Conservation (phyloP, 2,797 vertebrate species). For the Jordanella pulchra region DNA sequence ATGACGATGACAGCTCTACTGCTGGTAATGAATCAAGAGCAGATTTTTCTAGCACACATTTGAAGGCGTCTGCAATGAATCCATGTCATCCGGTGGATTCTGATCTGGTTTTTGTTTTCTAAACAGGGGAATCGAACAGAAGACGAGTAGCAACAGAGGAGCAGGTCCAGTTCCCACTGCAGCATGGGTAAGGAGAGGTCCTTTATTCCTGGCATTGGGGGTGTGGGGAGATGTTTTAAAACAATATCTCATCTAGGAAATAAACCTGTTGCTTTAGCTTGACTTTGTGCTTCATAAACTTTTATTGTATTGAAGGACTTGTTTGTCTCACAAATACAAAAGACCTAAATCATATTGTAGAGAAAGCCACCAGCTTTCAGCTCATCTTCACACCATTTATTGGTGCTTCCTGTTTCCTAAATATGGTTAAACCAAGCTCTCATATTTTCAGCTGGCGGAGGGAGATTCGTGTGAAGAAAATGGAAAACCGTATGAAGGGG, state of each 20-base stretch:
- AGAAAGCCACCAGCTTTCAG: too few species aligned
- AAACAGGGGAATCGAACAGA: conserved; percentile 83
- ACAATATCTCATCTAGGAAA: not conserved
- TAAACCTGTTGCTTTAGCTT: not conserved
- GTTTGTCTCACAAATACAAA: too few species aligned
- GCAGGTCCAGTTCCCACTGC: conserved; percentile 91
- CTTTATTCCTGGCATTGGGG: not conserved
- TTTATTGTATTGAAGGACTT: not conserved
- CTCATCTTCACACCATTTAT: not conserved
- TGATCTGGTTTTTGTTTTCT: conserved; percentile 30
- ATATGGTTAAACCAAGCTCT: conserved; percentile 2
- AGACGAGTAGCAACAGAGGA: conserved; percentile 92
- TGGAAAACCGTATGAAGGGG: conserved; percentile 91
- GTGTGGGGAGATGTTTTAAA: not conserved
- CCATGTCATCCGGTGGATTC: not conserved
- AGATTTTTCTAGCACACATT: not conserved
- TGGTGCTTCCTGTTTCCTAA: not conserved
- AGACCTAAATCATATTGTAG: too few species aligned
- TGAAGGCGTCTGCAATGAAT: not conserved
- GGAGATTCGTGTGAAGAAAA: conserved; percentile 91
- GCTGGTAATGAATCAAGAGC: conserved; percentile 57
- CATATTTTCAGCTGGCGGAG: conserved; percentile 85
- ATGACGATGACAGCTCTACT: conserved; percentile 73
- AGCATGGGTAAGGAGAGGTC: conserved; percentile 84
- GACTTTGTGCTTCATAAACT: not conserved